Percentiles rank a stretch among this genome's conserved stretches.
Evolutionary conservation across 2,113 vertebrate species (phyloP).

Genomic region (Lophotis ruficrista): DNA sequence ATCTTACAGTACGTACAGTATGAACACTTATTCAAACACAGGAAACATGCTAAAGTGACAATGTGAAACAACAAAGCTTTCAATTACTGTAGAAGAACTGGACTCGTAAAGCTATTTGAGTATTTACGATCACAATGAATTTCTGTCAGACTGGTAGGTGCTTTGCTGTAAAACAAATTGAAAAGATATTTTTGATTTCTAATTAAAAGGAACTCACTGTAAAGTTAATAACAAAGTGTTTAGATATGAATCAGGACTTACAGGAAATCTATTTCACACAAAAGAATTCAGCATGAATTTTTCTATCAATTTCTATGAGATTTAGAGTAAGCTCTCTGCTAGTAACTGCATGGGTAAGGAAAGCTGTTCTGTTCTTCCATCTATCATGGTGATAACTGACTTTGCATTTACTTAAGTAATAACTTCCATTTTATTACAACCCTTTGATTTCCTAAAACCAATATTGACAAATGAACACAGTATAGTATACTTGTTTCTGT

Average conservation of each 20-base stretch:
- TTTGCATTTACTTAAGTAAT: background rate
- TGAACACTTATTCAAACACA: background rate
- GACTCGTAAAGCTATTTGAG: background rate
- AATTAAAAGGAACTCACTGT: background rate
- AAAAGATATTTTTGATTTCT: constrained; percentile 6
- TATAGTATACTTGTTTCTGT: background rate
- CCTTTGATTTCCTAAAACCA: background rate
- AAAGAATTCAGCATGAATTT: background rate
- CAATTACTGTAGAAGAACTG: background rate
- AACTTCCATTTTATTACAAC: background rate
- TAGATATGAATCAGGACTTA: background rate
- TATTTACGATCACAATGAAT: background rate
- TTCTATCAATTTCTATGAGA: background rate
- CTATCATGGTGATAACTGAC: background rate
- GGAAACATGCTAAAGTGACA: background rate
- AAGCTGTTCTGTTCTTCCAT: background rate
- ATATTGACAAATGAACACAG: background rate
- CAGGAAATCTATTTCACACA: background rate
- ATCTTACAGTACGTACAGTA: background rate
- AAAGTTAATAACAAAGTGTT: background rate
- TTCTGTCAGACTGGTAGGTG: background rate
- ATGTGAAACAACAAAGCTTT: background rate
- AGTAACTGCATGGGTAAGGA: background rate
- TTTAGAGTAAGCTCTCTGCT: background rate
- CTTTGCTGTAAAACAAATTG: background rate